Base-by-base conservation (phyloP, 2,113 vertebrate species). In the Oenanthe oenanthe region DNA sequence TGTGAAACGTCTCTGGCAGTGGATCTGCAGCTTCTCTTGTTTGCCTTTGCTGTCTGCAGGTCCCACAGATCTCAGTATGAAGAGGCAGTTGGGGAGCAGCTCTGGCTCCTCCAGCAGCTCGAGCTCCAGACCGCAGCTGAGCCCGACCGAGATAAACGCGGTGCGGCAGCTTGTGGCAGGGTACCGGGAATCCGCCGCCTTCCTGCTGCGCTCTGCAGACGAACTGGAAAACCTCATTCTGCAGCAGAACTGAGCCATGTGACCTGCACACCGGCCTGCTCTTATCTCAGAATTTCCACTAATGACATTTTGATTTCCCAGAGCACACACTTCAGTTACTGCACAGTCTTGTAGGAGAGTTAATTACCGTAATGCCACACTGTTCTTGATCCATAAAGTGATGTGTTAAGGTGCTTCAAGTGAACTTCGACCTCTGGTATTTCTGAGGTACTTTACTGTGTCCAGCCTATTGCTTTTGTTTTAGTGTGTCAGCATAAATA, bases 141-240 rank as follows among this genome's bases (percentile, higher is more conserved):
- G 99, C 81, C 98, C 98, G 2, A 99, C 99, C 1, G 99, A 99
- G 97, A 99, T 99, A 80, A 99, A 99, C 0, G 99, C 99, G 5
- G 99, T 99, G 97, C 98, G 99, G 96, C 99, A 99, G 98, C 99
- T 99, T 6, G 99, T 99, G 68, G 99, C 99, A 6, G 99, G 99
- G 34, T 99, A 99, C 89, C 98, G 99, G 85, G 99, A 99, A 98
- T 99, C 99, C 0, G 99, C 99, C 4, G 99, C 99, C 24, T 99
- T 99, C 98, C 97, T 99, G 96, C 95, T 99, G 67, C 99, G 99
- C 95, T 99, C 99, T 13, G 99, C 99, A 66, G 99, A 99, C 57
- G 99, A 99, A 98, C 99, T 99, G 95, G 99, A 99, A 98, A 99
- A 99, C 98, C 99, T 99, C 94, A 99, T 99, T 98, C 98, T 99